A percentile compares a stretch with the other conserved stretches of the same genome.
These are phyloP conservation scores for Ia io DNA, from an alignment of 2,113 vertebrate species.

Conservation along the genomic window DNA sequence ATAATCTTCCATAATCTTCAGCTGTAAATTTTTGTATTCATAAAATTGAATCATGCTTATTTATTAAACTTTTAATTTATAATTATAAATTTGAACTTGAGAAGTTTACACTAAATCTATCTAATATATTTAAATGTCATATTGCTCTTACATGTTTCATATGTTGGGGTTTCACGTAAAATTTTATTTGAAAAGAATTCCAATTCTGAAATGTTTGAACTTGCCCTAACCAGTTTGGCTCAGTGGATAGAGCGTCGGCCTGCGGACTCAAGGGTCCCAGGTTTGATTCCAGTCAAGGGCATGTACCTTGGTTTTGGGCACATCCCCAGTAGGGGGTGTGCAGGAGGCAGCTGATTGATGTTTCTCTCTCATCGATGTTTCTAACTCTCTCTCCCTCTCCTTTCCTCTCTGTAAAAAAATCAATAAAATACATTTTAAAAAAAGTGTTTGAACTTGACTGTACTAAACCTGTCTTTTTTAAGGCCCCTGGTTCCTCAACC, in stretches of 20 bases:
- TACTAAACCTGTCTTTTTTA: not conserved
- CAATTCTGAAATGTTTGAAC: not conserved
- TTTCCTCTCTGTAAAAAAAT: too few relatives aligned
- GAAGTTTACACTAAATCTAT: not conserved
- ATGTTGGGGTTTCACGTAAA: not conserved
- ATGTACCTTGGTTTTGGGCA: too few relatives aligned
- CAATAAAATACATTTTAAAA: too few relatives aligned
- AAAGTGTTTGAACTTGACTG: not conserved
- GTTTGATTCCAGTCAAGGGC: too few relatives aligned
- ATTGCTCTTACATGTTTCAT: not conserved
- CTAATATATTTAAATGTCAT: not conserved
- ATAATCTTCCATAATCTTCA: not conserved
- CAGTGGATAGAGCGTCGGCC: too few relatives aligned
- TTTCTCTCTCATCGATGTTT: too few relatives aligned
- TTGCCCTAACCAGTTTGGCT: too few relatives aligned
- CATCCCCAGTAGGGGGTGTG: too few relatives aligned
- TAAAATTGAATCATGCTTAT: not conserved
- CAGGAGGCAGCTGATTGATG: too few relatives aligned
- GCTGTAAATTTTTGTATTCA: not conserved
- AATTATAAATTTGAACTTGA: not conserved
- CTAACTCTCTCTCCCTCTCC: too few relatives aligned
- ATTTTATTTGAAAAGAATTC: not conserved
- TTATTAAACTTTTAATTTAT: not conserved
- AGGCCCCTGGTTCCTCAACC: too few relatives aligned
- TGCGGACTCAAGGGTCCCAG: too few relatives aligned